These are phyloP conservation scores for Cancer borealis DNA, from an alignment of 2,888 invertebrate genomes.

Conservation along the genomic window DNA sequence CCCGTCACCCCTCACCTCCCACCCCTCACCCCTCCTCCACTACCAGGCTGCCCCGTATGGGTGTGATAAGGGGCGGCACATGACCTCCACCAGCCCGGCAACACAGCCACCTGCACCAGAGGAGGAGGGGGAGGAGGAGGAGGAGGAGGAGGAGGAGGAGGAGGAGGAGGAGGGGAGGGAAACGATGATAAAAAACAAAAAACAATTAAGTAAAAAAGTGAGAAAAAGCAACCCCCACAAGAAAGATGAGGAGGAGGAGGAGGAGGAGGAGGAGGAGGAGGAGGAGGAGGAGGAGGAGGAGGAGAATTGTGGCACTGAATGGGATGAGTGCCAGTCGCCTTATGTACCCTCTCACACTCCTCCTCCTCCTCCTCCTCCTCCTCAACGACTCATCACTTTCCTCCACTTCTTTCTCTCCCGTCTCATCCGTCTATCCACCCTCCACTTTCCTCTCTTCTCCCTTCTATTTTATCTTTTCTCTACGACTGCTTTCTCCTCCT, in stretches of 20 bases:
- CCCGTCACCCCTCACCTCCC: neutral
- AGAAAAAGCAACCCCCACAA: neutral
- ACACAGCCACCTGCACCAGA: neutral
- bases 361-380: neutral
- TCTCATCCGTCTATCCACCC: neutral
- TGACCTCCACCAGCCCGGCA: neutral
- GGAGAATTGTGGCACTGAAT: constrained; percentile 20
- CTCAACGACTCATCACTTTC: neutral
- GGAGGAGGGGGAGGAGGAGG: no score
- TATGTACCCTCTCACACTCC: neutral
- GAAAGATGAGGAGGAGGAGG: constrained; percentile 11
- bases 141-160: no score
- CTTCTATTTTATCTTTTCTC: neutral
- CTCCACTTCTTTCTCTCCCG: neutral
- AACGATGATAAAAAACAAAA: neutral
- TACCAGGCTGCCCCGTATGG: neutral
- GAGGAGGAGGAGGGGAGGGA: neutral
- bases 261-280: constrained; percentile 20
- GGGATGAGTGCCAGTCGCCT: neutral
- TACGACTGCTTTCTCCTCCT: no score
- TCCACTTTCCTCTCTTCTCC: neutral
- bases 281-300: constrained; percentile 20
- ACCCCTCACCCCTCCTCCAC: neutral
- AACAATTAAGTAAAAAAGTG: neutral
- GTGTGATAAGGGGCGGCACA: neutral